Evolutionary conservation across 2,113 vertebrate species (phyloP).

Genomic region (Psilopsiagon aymara): DNA sequence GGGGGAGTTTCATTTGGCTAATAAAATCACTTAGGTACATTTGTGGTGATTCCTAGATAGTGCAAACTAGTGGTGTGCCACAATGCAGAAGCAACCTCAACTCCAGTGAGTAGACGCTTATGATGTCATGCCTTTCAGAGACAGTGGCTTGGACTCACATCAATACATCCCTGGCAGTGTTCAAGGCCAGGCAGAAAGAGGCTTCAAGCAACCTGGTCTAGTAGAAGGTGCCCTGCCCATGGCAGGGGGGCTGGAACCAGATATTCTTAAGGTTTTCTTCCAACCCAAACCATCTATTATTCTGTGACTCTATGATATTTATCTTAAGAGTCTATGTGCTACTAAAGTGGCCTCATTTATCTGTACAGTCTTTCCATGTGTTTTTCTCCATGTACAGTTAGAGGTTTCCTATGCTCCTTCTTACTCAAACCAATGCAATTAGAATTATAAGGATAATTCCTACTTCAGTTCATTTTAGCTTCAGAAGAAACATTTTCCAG

Average conservation of each 20-base stretch:
- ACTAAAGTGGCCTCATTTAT: neutral
- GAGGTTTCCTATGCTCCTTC: neutral
- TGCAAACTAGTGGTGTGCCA: accelerated
- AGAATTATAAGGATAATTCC: neutral
- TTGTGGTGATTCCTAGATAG: neutral
- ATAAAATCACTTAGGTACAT: neutral
- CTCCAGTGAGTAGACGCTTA: accelerated
- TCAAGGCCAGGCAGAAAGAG: neutral
- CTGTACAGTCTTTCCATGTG: neutral
- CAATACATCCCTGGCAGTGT: neutral
- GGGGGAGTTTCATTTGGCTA: neutral
- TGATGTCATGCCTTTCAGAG: neutral
- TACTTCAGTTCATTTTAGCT: neutral
- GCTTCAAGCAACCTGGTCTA: neutral
- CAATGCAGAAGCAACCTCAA: neutral
- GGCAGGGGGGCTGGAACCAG: neutral
- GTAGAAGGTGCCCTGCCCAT: neutral
- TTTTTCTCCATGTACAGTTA: neutral
- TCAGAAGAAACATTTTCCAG: neutral
- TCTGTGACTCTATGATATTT: neutral
- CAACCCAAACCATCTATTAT: neutral
- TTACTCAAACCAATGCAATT: neutral
- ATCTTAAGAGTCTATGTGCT: neutral
- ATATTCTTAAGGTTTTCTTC: neutral
- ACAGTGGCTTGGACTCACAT: neutral